Base-by-base conservation (phyloP, 2,113 vertebrate species). In the Gymnobelideus leadbeateri region DNA sequence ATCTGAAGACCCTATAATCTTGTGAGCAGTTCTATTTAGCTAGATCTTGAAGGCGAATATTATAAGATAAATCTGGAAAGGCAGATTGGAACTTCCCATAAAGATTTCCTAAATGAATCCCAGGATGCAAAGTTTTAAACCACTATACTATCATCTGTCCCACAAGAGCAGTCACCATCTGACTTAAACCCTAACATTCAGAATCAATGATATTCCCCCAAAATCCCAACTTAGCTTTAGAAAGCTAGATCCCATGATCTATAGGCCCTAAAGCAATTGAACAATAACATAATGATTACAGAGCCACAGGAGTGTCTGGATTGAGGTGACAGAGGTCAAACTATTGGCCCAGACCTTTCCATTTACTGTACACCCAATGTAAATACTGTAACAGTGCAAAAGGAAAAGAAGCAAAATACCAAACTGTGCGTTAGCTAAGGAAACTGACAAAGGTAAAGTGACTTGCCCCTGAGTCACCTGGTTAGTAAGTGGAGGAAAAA, bases 321-420 rank as follows among this genome's bases (percentile, higher is more conserved):
- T 91, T 91, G 90, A 92, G 52, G 23, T 89, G 31, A 51, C 0
- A 52, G 14, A 95, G 92, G 92, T 68, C 91, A 51, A 50, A 90
- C 23, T 90, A 14, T 9, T 26, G 89, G 47, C 89, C 46, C 43
- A 90, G 49, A 90, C 9, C 24, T 8, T 91, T 90, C 96, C 92
- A 11, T 53, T 96, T 51, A 90, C 12, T 77, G 54, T 5, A 92
- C 1, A 90, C 14, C 91, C 54, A 89, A n/a, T 43, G 23, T 19
- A 94, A 51, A 89, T 25, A 52, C 68, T 77, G 8, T 28, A 52
- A 93, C 68, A 91, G 57, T 43, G 89, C 53, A 52, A 43, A 89
- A 8, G 95, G 51, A 94, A 49, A 43, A 11, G 52, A 94, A 93
- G 46, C 90, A 92, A 92, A 96, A 95, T 49, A 89, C 21, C n/a